These are phyloP conservation scores for Philereme vetulata DNA, from an alignment of 2,888 invertebrate species.

Conservation along the genomic window DNA sequence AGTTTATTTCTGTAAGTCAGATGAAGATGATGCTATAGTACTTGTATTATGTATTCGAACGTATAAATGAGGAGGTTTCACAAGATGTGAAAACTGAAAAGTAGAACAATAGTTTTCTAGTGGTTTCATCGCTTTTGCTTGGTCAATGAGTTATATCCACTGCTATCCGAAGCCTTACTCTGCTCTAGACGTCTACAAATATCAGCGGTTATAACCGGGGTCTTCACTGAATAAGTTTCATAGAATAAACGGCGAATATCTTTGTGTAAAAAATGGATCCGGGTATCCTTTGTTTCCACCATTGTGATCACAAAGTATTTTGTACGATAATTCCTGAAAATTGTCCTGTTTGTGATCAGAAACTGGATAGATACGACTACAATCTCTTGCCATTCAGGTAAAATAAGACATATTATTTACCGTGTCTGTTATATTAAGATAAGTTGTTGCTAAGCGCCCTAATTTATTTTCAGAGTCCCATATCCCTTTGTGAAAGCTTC, in stretches of 20 bases:
- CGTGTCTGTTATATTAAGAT: conserved; percentile 26
- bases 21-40: too few relatives aligned
- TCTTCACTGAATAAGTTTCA: conserved; percentile 48
- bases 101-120: conserved; percentile 54
- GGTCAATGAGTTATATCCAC: conserved; percentile 50
- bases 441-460: conserved; percentile 64
- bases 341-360: conserved; percentile 90
- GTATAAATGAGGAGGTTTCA: not conserved
- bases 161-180: conserved; percentile 45
- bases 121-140: conserved; percentile 61
- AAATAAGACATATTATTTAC: conserved; percentile 31
- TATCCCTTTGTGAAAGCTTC: conserved; percentile 93
- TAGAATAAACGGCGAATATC: conserved; percentile 54
- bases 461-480: conserved; percentile 86
- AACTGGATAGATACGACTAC: conserved; percentile 83
- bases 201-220: conserved; percentile 34
- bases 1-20: too few relatives aligned
- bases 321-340: conserved; percentile 90
- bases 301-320: conserved; percentile 92
- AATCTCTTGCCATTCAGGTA: conserved; percentile 91
- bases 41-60: too few relatives aligned
- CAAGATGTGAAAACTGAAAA: conserved; percentile 65
- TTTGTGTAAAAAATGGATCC: conserved; percentile 85
- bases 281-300: conserved; percentile 95
- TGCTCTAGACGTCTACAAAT: conserved; percentile 42